Percentiles rank a stretch among this genome's conserved stretches.
Conservation (phyloP, 2,888 invertebrate genomes). For the Blomia tropicalis region DNA sequence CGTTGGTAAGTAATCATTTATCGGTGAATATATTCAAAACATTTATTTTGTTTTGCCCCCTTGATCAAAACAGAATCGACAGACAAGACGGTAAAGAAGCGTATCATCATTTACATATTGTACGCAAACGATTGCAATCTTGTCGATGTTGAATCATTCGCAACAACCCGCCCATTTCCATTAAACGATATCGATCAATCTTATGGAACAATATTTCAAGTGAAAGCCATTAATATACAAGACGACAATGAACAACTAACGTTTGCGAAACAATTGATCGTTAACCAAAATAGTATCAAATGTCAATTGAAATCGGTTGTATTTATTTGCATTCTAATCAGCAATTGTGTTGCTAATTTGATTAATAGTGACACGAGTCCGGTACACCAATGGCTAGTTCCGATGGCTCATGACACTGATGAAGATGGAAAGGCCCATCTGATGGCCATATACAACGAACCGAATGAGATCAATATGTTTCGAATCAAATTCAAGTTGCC, state of each 20-base stretch:
- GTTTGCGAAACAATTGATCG: background rate
- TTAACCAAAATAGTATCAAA: background rate
- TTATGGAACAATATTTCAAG: background rate
- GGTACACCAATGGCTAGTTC: background rate
- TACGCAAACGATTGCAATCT: conserved; percentile 1
- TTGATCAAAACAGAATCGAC: too few species aligned
- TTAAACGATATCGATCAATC: background rate
- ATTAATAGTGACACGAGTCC: conserved; percentile 1
- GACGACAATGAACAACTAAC: conserved; percentile 3
- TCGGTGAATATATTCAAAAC: too few species aligned
- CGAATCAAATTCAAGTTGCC: conserved; percentile 1
- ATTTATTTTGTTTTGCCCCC: too few species aligned
- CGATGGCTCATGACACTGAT: background rate
- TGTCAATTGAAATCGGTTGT: background rate
- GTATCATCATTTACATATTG: background rate
- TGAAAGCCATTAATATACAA: conserved; percentile 5
- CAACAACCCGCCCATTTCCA: background rate
- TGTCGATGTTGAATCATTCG: background rate
- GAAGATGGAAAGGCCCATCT: background rate
- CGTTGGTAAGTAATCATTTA: too few species aligned
- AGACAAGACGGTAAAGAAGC: too few species aligned
- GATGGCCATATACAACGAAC: background rate
- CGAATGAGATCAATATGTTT: conserved; percentile 15
- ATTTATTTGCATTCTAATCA: conserved; percentile 7
- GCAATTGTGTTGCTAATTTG: background rate